These are phyloP conservation scores for Acrocera orbiculus DNA, from an alignment of 2,888 invertebrate species.

Conservation along the genomic window DNA sequence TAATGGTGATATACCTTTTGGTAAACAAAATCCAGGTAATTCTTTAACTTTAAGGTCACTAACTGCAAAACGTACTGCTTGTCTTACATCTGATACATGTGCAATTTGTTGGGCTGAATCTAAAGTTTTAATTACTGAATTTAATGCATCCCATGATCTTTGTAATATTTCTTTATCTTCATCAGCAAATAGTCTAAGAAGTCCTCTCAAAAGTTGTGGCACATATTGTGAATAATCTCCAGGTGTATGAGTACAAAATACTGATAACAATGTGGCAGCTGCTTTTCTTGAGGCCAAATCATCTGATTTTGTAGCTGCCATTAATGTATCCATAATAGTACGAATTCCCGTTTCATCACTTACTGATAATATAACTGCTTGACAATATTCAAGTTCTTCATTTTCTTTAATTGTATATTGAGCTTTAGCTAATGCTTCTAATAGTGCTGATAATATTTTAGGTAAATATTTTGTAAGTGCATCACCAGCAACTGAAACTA, in stretches of 20 bases:
- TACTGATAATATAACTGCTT: conserved; percentile 82
- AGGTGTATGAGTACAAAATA: conserved; percentile 77
- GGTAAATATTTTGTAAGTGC: conserved; percentile 77
- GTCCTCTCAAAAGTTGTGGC: conserved; percentile 69
- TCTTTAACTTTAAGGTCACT: conserved; percentile 65
- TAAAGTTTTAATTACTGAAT: conserved; percentile 73
- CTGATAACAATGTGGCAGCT: conserved; percentile 71
- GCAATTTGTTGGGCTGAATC: conserved; percentile 69
- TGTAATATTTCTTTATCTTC: conserved; percentile 62
- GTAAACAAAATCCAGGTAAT: conserved; percentile 82
- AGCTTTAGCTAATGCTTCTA: conserved; percentile 54
- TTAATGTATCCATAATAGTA: conserved; percentile 69
- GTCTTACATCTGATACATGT: conserved; percentile 77
- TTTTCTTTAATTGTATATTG: conserved; percentile 45
- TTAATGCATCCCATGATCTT: conserved; percentile 81
- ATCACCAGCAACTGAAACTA: conserved; percentile 89
- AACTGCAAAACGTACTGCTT: conserved; percentile 79
- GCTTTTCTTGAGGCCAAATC: conserved; percentile 51
- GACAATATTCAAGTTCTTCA: conserved; percentile 76
- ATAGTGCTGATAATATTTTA: conserved; percentile 81
- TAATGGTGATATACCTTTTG: conserved; percentile 86
- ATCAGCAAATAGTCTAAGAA: conserved; percentile 71
- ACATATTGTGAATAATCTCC: conserved; percentile 78
- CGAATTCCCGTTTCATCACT: conserved; percentile 73
- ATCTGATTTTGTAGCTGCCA: conserved; percentile 54